phyloP scores from a whole-genome alignment of 2,888 invertebrate species.

The Glyphotaelius pellucidus region DNA sequence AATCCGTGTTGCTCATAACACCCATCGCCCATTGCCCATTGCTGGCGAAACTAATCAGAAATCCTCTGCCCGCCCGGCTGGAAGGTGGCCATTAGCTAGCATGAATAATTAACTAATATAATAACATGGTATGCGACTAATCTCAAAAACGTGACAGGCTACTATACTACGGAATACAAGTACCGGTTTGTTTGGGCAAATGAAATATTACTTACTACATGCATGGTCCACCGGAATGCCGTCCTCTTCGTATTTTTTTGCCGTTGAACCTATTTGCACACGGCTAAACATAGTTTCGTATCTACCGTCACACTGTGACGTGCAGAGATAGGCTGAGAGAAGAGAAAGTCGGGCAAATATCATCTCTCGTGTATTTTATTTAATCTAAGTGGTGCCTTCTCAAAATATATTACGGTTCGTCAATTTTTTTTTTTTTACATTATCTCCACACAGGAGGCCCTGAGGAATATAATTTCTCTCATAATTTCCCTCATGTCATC shows the following conservation, averaged over 20 bases:
- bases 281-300: neutral
- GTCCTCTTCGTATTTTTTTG: neutral
- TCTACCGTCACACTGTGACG: neutral
- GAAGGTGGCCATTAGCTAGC: neutral
- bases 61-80: neutral
- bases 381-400: neutral
- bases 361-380: neutral
- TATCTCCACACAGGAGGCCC: too few relatives aligned
- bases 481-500: too few relatives aligned
- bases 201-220: neutral
- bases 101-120: neutral
- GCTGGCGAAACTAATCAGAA: conserved; percentile 2
- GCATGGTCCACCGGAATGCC: neutral
- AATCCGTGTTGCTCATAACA: neutral
- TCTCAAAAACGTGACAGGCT: neutral
- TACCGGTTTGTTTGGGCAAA: neutral
- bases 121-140: neutral
- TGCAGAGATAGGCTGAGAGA: neutral
- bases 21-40: neutral
- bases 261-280: neutral
- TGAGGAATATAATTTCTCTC: too few relatives aligned
- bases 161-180: neutral
- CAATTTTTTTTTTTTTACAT: too few relatives aligned
- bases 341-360: neutral
- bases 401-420: neutral